phyloP scores from a whole-genome alignment of 2,888 invertebrate species.

The Nephrotoma appendiculata region DNA sequence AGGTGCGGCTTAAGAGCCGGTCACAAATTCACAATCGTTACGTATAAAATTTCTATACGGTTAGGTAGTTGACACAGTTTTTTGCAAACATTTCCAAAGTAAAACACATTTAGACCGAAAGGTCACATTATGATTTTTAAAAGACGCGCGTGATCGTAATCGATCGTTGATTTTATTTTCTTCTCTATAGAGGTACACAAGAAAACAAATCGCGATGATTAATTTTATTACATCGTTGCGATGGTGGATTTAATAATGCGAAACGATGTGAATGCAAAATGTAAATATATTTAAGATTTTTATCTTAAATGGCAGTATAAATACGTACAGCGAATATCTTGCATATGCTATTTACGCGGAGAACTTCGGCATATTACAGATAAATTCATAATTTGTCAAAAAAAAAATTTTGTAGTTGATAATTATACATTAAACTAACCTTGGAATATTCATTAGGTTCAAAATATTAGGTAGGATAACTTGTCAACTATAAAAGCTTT shows the following conservation, averaged over 20 bases:
- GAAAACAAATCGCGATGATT: background rate
- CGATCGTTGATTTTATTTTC: background rate
- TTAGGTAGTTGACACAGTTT: background rate
- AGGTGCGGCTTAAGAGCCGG: background rate
- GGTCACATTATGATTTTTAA: background rate
- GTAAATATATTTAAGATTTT: background rate
- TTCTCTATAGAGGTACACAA: background rate
- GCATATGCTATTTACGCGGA: no score
- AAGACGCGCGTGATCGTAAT: background rate
- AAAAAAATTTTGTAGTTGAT: no score
- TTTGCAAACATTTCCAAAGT: background rate
- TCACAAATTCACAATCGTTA: background rate
- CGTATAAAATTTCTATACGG: background rate
- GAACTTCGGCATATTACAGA: no score
- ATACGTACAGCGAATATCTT: background rate
- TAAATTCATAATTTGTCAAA: no score
- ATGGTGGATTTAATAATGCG: background rate
- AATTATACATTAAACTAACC: no score
- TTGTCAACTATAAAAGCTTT: no score
- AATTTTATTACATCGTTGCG: background rate
- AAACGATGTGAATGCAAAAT: background rate
- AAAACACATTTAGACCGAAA: background rate
- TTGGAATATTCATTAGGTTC: no score
- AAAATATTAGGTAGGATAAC: no score
- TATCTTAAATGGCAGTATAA: background rate